phyloP scores from a whole-genome alignment of 2,797 vertebrate genomes.

The Silurus aristotelis region DNA sequence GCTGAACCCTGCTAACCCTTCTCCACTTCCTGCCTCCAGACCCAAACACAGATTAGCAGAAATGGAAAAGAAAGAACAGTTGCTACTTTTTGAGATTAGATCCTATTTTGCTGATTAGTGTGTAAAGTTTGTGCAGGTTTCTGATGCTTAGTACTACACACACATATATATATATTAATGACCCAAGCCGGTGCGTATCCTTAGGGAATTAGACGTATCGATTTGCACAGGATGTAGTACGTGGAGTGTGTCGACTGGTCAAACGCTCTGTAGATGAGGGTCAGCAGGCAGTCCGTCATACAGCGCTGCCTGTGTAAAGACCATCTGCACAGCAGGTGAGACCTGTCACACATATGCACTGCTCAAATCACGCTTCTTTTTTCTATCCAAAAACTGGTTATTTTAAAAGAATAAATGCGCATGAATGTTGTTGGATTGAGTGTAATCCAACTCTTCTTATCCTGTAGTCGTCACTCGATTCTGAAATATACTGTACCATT shows the following conservation, averaged over 20 bases:
- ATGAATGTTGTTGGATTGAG: not conserved
- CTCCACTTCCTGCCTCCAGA: constrained; percentile 26
- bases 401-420: not conserved
- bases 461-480: too few species aligned
- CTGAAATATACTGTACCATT: too few species aligned
- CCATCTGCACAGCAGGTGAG: constrained; percentile 71
- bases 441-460: too few species aligned
- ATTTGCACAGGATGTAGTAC: constrained; percentile 71
- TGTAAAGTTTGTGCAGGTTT: not conserved
- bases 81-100: not conserved
- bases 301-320: constrained; percentile 64
- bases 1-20: constrained; percentile 68
- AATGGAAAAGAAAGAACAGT: constrained; percentile 1
- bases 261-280: constrained; percentile 68
- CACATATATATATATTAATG: constrained; percentile 51
- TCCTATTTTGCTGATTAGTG: not conserved
- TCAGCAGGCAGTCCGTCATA: constrained; percentile 64
- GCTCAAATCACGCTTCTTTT: not conserved
- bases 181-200: constrained; percentile 51
- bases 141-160: constrained; percentile 1
- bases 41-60: not conserved
- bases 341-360: constrained; percentile 42
- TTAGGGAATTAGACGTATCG: constrained; percentile 66
- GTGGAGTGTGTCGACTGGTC: constrained; percentile 62
- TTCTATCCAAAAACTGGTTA: not conserved